Evolutionary conservation across 2,888 invertebrate species (phyloP), one percentile per base, ranked within the genome.

Genomic region (Bimastos eiseni): DNA sequence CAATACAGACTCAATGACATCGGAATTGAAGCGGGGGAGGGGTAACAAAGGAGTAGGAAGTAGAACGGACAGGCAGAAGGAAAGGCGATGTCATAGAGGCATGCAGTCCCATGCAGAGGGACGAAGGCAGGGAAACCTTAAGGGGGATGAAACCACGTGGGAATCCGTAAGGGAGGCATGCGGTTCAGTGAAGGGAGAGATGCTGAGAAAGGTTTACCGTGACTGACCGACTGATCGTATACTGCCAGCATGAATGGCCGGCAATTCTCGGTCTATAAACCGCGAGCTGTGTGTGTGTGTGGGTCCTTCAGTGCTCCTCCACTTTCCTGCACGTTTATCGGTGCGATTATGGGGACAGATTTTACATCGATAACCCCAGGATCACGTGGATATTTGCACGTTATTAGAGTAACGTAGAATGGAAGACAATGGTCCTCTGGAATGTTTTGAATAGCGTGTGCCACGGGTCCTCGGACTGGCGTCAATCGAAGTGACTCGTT

Each of bases 241-340:
- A n/a, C 30, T 8, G 70, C n/a, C 70, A 70, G 8, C 70, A 70
- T 1, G n/a, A 8, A 70, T 70, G 30, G n/a, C 70, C 30, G n/a
- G 70, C 70, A 70, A 70, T 70, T 30, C 70, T 70, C 70, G 70
- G 70, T 70, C 70, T 70, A 70, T 70, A 70, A 70, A 70, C 70
- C 70, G 17, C 70, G 30, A 13, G n/a, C 49, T 49, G 49, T 49
- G 3, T 49, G n/a, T 41, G 41, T 41, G 41, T n/a, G n/a, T n/a
- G 70, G 70, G 1, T 70, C 70, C 6, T 15, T 44, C 44, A 44
- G 44, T 55, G 11, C 70, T n/a, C 70, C 11, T n/a, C 1, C 17
- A 8, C 70, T 55, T 55, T 24, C 55, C 55, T 70, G 70, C 70
- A 17, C 8, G n/a, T 70, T 70, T 70, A 70, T 70, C 30, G 30